Conservation (phyloP, 2,888 invertebrate genomes). For the Ditula angustiorana region DNA sequence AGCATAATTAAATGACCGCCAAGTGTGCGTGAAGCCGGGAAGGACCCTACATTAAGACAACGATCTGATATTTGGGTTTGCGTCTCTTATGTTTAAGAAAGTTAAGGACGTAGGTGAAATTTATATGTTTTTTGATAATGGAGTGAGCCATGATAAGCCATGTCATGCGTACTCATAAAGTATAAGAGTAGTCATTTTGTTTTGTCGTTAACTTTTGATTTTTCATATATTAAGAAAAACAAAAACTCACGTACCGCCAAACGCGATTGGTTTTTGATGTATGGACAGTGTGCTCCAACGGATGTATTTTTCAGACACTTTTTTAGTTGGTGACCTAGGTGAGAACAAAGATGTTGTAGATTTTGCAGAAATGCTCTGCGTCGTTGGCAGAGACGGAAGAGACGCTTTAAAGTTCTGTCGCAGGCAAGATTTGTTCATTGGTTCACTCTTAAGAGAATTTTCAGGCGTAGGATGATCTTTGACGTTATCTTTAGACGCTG, state of each 20-base stretch:
- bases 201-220: no score
- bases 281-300: slow-evolving; percentile 69
- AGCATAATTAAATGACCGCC: slow-evolving; percentile 30
- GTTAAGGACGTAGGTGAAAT: background rate
- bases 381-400: slow-evolving; percentile 53
- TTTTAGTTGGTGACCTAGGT: slow-evolving; percentile 49
- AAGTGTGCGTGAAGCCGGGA: slow-evolving; percentile 47
- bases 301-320: slow-evolving; percentile 57
- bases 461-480: slow-evolving; percentile 43
- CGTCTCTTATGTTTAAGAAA: background rate
- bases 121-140: no score
- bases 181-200: no score
- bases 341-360: slow-evolving; percentile 61
- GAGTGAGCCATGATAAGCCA: no score
- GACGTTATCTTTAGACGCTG: slow-evolving; percentile 53
- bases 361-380: slow-evolving; percentile 52
- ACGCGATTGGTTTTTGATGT: slow-evolving; percentile 54
- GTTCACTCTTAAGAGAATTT: slow-evolving; percentile 29
- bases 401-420: slow-evolving; percentile 56
- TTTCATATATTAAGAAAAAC: no score
- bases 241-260: slow-evolving; percentile 52
- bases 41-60: slow-evolving; percentile 37
- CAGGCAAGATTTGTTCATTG: slow-evolving; percentile 41
- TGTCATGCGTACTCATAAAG: no score
- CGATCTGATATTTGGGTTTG: background rate